phyloP scores from a whole-genome alignment of 2,888 invertebrate species.

The Caenorhabditis doughertyi region DNA sequence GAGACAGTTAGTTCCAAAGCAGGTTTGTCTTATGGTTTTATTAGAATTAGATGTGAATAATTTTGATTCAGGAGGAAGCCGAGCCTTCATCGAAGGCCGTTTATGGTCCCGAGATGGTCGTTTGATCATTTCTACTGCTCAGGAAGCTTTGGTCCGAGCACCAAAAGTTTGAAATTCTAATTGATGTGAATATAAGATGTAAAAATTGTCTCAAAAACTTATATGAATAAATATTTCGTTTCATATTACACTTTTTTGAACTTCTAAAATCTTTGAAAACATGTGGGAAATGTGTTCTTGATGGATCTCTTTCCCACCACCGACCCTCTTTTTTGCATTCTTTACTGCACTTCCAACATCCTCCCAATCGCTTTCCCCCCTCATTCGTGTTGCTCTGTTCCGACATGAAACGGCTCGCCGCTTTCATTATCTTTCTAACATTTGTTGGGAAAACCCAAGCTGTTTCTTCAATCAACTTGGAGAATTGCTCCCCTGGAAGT shows the following conservation, averaged over 20 bases:
- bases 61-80: constrained; percentile 49
- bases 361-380: not conserved
- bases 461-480: constrained; percentile 23
- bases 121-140: constrained; percentile 74
- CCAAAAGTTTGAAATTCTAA: constrained; percentile 39
- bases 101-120: constrained; percentile 77
- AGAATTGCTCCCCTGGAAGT: constrained; percentile 51
- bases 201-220: not conserved
- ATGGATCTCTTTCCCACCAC: not conserved
- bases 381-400: constrained; percentile 20
- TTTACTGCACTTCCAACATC: constrained; percentile 27
- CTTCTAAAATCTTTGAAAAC: no score
- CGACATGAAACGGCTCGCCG: not conserved
- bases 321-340: constrained; percentile 18
- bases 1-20: constrained; percentile 75
- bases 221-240: no score
- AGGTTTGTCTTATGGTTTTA: constrained; percentile 39
- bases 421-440: not conserved
- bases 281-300: no score
- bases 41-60: not conserved
- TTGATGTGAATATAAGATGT: not conserved
- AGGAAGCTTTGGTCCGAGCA: constrained; percentile 67
- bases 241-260: no score
- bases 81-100: constrained; percentile 75
- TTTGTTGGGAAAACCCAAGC: not conserved